These are phyloP conservation scores for Gulo gulo DNA, from an alignment of 2,113 vertebrate species.

Conservation along the genomic window DNA sequence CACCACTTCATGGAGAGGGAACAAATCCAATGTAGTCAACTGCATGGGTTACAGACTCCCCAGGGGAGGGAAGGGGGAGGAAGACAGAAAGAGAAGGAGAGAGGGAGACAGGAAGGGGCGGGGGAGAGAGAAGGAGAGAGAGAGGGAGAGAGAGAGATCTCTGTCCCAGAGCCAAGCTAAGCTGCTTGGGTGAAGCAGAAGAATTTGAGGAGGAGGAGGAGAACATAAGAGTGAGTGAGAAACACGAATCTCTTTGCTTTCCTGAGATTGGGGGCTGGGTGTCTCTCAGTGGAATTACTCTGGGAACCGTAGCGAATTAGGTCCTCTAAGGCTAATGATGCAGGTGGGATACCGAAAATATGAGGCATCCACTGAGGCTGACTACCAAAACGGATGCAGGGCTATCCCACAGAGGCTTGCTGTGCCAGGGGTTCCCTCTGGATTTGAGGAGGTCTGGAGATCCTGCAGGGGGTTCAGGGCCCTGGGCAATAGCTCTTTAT, in stretches of 20 bases:
- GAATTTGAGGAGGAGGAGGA: neutral
- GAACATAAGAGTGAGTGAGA: neutral
- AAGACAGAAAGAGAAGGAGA: fast-evolving
- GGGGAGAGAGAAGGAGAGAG: neutral
- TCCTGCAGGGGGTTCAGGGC: neutral
- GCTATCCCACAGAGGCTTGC: neutral
- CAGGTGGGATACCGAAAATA: neutral
- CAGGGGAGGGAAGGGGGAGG: neutral
- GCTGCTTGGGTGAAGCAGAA: constrained; percentile 49
- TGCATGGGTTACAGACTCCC: neutral
- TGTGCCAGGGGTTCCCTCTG: neutral
- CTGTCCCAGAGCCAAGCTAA: constrained; percentile 23
- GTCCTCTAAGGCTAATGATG: neutral
- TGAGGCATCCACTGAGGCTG: neutral
- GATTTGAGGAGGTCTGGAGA: neutral
- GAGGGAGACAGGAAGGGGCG: fast-evolving
- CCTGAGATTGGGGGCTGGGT: neutral
- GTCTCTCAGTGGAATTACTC: neutral
- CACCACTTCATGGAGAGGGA: neutral
- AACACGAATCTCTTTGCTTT: constrained; percentile 71
- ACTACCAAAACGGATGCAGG: neutral
- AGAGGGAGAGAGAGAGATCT: neutral
- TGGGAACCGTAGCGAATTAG: neutral
- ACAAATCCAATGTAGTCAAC: neutral
- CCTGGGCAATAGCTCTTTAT: neutral